Conservation (phyloP, 1,140 invertebrate species). For the Apocrypta bakeri region DNA sequence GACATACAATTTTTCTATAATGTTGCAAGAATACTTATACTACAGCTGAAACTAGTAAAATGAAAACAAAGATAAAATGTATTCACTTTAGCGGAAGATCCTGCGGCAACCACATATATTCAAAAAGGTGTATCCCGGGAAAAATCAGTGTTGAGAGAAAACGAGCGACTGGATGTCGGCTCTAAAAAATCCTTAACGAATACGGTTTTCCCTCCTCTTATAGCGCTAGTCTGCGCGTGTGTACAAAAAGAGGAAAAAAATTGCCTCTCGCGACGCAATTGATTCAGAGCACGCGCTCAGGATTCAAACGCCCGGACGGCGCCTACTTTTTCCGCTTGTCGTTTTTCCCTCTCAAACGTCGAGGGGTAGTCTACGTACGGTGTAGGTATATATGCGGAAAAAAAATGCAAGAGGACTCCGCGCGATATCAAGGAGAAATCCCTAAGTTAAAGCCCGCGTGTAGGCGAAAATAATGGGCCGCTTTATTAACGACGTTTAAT, state of each 20-base stretch:
- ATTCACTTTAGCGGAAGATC: no score
- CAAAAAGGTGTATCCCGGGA: no score
- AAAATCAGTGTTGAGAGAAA: background rate
- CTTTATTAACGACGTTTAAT: conserved; percentile 63
- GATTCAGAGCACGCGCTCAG: background rate
- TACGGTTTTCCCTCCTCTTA: background rate
- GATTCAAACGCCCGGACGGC: background rate
- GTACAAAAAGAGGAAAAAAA: conserved; percentile 6
- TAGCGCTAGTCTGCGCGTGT: background rate
- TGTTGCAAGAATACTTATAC: no score
- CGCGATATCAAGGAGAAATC: background rate
- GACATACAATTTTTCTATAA: no score
- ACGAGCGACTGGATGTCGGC: background rate
- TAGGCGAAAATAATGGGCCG: conserved; percentile 51
- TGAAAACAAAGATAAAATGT: no score
- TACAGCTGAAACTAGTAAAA: no score
- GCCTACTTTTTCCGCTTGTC: conserved; percentile 11
- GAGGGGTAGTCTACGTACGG: background rate
- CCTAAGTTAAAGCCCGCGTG: conserved; percentile 24
- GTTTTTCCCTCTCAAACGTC: background rate
- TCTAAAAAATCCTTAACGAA: conserved; percentile 5
- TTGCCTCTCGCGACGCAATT: background rate
- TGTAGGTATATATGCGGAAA: background rate
- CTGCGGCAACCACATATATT: no score
- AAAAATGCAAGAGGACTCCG: background rate